Evolutionary conservation across 2,113 vertebrate species (phyloP), one percentile per base, ranked within the genome.

Genomic region (Chaetura pelagica): DNA sequence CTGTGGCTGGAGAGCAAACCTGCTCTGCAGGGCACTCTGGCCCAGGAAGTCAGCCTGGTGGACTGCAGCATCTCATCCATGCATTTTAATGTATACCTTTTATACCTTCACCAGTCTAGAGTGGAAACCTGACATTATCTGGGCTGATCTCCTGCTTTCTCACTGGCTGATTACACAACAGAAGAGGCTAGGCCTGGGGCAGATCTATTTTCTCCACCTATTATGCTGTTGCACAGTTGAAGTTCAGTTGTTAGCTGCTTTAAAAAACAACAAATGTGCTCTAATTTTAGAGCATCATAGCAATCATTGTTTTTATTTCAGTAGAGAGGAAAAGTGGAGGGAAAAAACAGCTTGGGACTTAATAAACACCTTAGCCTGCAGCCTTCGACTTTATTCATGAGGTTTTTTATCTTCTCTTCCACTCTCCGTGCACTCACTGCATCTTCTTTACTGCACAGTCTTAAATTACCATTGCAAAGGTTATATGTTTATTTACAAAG

Each of bases 401-500:
- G 97, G 97, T 97, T 97, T 97, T 98, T 98, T 98, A 97, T 97
- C 94, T 97, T 96, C 96, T 96, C 95, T 97, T 97, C 93, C 90
- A 90, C 92, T 97, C 97, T 97, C 75, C 44, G 82, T 89, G 91
- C 89, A 85, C 96, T 97, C 96, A 96, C 89, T 92, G 94, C 89
- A 92, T 97, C 97, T 97, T 97, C 97, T 98, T 97, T 97, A 98
- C 98, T 97, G 96, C 96, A 62, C 87, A 89, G 96, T 96, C 97
- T 98, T 98, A 98, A 97, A 98, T 98, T 98, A 98, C 97, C 97
- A 98, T 97, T 96, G 96, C 97, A 97, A 97, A 98, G 98, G 97
- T 98, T 98, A 96, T 97, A 97, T 98, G 97, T 97, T 98, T 98
- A 98, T 98, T 98, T 98, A 98, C 98, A 96, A 97, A 97, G 94